Evolutionary conservation across 1,140 invertebrate species (phyloP).

Genomic region (Cydia amplana): DNA sequence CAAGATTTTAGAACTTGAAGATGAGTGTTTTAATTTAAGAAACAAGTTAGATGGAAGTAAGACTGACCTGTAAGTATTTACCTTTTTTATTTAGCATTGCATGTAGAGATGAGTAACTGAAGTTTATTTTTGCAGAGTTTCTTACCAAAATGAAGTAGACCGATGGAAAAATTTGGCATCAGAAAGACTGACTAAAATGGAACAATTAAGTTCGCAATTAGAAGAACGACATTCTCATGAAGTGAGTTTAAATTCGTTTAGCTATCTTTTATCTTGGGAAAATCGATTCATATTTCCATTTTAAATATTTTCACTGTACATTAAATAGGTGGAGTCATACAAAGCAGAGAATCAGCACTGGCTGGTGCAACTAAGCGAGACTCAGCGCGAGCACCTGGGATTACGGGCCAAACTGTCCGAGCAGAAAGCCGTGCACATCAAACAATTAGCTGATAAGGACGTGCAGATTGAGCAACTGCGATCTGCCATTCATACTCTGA

Average conservation of each 20-base stretch:
- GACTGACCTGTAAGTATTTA: constrained; percentile 62
- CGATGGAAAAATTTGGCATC: constrained; percentile 73
- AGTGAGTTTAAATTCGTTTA: constrained; percentile 47
- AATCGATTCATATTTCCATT: background rate
- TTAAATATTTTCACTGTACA: background rate
- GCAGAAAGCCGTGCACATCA: constrained; percentile 61
- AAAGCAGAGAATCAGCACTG: constrained; percentile 75
- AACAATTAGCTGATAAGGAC: constrained; percentile 70
- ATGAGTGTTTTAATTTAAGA: constrained; percentile 70
- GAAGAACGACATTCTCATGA: constrained; percentile 71
- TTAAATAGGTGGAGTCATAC: constrained; percentile 72
- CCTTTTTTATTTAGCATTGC: background rate
- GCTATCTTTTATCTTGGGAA: background rate
- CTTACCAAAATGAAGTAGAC: constrained; percentile 64
- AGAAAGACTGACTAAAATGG: constrained; percentile 73
- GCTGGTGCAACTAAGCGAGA: constrained; percentile 66
- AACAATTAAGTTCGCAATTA: constrained; percentile 67
- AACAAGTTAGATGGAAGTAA: constrained; percentile 64
- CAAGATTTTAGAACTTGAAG: constrained; percentile 70
- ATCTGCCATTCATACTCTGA: constrained; percentile 65
- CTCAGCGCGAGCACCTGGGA: constrained; percentile 64
- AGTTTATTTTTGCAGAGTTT: constrained; percentile 48
- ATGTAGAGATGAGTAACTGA: background rate
- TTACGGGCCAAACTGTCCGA: constrained; percentile 64
- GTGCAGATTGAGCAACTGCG: constrained; percentile 69